Base-by-base conservation (phyloP, 2,113 vertebrate species). In the Mionectes macconnelli region DNA sequence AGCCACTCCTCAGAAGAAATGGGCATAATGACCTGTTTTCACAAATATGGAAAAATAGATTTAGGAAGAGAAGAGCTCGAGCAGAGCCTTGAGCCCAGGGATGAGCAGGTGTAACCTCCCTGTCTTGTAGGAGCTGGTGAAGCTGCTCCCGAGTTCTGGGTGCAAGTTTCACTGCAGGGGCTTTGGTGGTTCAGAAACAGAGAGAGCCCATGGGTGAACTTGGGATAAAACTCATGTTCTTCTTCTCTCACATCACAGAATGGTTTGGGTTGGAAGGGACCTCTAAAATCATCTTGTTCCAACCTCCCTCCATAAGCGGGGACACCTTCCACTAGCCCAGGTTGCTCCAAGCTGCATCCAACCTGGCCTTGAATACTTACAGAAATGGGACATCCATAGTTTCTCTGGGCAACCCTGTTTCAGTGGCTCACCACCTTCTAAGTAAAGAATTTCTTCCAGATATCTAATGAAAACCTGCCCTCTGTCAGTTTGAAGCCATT, bases 261-360 rank as follows among this genome's bases (percentile, higher is more conserved):
- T 42, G 39, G 12, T 30, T 63, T 63, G 62, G 28, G 13, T 30
- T 63, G 8, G 12, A 63, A 76, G 30, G 25, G 22, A 63, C 5
- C 12, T 56, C 42, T 62, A 11, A 20, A 22, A 27, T 5, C 30
- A 23, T 42, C 16, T 35, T 0, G 0, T 47, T 62, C 47, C 21
- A 40, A 8, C 8, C 8, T 49, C 22, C 18, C 31, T 5, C 35
- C 70, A 4, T 15, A 8, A 12, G 5, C 40, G 62, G 17, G 25
- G 25, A 6, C 30, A 8, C 8, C 25, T 63, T 42, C 40, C 18
- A 20, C 25, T 33, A 56, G 22, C 10, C 27, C 31, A 22, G 21
- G 8, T 5, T 49, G 14, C 49, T 69, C 30, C 39, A 40, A 62
- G 8, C 7, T 20, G 53, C 20, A 4, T 47, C 79, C 55, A 69